phyloP scores from a whole-genome alignment of 2,797 vertebrate species.

The Propithecus perrieri region DNA sequence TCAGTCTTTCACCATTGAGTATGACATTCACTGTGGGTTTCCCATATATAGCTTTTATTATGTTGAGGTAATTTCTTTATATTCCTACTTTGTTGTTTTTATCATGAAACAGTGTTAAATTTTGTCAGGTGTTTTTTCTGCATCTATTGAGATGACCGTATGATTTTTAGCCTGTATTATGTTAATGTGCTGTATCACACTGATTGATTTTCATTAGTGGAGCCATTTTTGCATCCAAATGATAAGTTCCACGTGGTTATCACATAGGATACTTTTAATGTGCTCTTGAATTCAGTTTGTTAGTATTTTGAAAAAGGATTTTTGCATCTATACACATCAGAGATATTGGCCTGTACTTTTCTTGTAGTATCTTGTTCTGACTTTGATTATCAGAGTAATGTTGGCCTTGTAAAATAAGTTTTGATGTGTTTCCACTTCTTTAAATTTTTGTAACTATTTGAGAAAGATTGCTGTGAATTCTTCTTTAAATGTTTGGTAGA shows the following conservation, averaged over 20 bases:
- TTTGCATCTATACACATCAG: not conserved
- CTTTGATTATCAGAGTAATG: not conserved
- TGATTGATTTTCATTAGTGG: not conserved
- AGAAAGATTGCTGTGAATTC: not conserved
- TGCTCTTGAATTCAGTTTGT: not conserved
- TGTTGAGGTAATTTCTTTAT: not conserved
- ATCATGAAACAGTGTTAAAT: not conserved
- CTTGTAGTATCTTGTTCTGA: not conserved
- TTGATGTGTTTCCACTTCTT: not conserved
- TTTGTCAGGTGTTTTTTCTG: not conserved
- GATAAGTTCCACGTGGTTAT: not conserved
- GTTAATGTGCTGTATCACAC: not conserved
- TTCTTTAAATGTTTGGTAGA: not conserved
- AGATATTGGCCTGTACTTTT: not conserved
- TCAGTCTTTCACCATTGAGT: not conserved
- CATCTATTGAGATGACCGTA: not conserved
- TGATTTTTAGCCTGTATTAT: not conserved
- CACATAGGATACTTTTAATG: not conserved
- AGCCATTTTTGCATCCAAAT: not conserved
- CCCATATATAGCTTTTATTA: not conserved
- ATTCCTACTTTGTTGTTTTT: not conserved
- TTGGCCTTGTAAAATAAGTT: not conserved
- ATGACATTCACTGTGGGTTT: not conserved
- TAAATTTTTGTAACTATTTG: not conserved
- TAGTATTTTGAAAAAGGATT: not conserved